These are phyloP conservation scores for Euleptes europaea DNA, from an alignment of 2,113 vertebrate genomes.

Conservation along the genomic window DNA sequence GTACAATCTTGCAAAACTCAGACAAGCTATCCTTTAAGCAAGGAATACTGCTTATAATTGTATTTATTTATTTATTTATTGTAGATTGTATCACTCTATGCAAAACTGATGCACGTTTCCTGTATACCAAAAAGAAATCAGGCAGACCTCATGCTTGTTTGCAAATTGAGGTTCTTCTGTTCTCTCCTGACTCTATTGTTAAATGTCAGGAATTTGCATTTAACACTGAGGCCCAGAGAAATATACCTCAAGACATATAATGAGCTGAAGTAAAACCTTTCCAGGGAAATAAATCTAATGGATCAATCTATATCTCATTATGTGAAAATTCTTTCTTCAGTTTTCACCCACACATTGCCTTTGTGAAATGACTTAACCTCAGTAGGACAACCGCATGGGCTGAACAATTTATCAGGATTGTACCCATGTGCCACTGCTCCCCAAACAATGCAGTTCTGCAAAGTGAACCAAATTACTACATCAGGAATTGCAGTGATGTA, in stretches of 20 bases:
- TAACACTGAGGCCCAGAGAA: background rate
- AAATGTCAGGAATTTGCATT: slow-evolving; percentile 31
- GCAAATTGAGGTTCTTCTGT: slow-evolving; percentile 38
- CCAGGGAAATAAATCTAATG: slow-evolving; percentile 23
- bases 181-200: slow-evolving; percentile 27
- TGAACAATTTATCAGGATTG: slow-evolving; percentile 2
- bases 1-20: slow-evolving; percentile 17
- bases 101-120: slow-evolving; percentile 17
- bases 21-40: slow-evolving; percentile 14
- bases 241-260: background rate
- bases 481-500: background rate
- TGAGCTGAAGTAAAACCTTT: slow-evolving; percentile 10
- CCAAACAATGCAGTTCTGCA: background rate
- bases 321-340: background rate
- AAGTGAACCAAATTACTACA: background rate
- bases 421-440: background rate
- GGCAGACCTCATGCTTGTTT: slow-evolving; percentile 15
- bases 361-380: background rate
- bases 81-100: background rate
- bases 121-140: slow-evolving; percentile 22
- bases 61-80: slow-evolving; percentile 11
- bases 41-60: slow-evolving; percentile 10
- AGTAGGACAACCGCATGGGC: background rate
- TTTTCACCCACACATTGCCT: background rate
- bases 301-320: background rate